Base-by-base conservation (phyloP, 2,888 invertebrate genomes). In the Microctonus brassicae region DNA sequence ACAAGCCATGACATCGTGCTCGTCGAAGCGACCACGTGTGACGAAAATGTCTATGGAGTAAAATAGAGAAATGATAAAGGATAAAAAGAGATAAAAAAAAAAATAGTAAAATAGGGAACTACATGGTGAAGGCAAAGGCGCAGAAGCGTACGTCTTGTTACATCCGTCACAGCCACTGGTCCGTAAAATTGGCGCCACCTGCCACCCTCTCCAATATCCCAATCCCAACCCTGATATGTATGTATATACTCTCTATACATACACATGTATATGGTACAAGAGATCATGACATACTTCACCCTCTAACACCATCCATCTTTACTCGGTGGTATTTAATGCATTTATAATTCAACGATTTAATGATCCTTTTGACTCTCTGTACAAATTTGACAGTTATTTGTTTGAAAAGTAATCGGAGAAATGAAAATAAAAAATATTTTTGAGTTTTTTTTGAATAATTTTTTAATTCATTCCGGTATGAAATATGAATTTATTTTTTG, bases 181-280 rank as follows among this genome's bases (percentile, higher is more conserved):
- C 86, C 87, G 87, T 87, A 84, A 87, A 87, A 87, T 87, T 87
- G 82, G 83, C 82, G 87, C 87, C 87, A 87, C 87, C 87, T 87
- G 87, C 85, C 87, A 86, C 86, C 87, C 79, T 80, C 73, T 73
- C 72, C n/a, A n/a, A 72, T 79, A 81, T 81, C 77, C 52, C 71
- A 65, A 66, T 73, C 72, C 72, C n/a, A n/a, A 39, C 22, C 42
- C 58, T 20, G n/a, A 29, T 29, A 29, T 29, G 7, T 29, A 29
- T 29, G 7, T 29, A 29, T 29, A 29, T 29, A 29, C 36, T 36
- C 36, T 7, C 36, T 29, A 29, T 55, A 29, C 7, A 29, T 29
- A 29, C 7, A 29, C 7, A 29, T 47, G 17, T 47, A 20, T n/a
- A 4, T 20, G n/a, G 39, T 39, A 13, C 13, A 20, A 34, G 36